Evolutionary conservation across 2,888 invertebrate genomes (phyloP), one percentile per base, ranked within the genome.

Genomic region (Formica aserva): DNA sequence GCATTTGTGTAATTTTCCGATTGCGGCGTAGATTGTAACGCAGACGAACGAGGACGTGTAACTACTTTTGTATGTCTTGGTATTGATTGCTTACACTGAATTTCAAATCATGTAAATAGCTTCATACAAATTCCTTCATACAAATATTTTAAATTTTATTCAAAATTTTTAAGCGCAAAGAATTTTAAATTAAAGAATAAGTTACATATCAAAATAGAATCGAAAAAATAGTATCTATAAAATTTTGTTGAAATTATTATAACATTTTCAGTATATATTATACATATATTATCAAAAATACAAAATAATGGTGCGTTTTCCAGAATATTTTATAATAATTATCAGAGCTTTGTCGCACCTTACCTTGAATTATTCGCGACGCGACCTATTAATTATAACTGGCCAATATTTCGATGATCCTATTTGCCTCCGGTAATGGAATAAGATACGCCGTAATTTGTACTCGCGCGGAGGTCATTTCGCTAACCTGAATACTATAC

Each of bases 401-500:
- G 57, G 13, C 18, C 77, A 57, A 69, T 55, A n/a, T 29, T 52
- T 60, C 32, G 80, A 66, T 26, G 80, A 80, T 69, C 60, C 69
- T 69, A 41, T 69, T 82, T 26, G 26, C 38, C 65, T 15, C 22
- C 60, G 38, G 55, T 62, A 63, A 81, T 9, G 63, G 41, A 52
- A 65, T 52, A 84, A 80, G 69, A 63, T 26, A 26, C 65, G 26
- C 80, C 71, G 78, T 90, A 90, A 88, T 86, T 90, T 65, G 85
- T 87, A 60, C 38, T n/a, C 13, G 1, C 38, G 18, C 26, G 82
- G 81, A 85, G 85, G 76, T 77, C 89, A 85, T 84, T 82, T 63
- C 65, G 78, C 80, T 86, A 88, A 91, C 90, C 89, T 84, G 76
- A 91, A 89, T 91, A 89, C 83, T 86, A 82, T 41, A 29, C 41